Conservation (phyloP, 2,797 vertebrate species). For the Momotus momota region DNA sequence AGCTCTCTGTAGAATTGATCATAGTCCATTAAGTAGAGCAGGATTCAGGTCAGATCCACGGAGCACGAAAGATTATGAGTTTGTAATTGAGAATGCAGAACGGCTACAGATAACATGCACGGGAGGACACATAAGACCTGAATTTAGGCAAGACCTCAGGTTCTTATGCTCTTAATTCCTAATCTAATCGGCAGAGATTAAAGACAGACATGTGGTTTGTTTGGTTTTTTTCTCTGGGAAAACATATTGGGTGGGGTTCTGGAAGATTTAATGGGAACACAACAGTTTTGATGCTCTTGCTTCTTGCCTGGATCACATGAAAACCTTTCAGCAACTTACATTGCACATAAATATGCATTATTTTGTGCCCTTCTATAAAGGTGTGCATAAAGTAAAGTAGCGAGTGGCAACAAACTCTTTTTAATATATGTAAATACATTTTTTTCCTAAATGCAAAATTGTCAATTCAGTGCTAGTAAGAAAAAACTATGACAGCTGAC, state of each 20-base stretch:
- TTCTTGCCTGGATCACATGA: background rate
- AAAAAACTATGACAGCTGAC: background rate
- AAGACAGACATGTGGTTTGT: background rate
- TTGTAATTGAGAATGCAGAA: background rate
- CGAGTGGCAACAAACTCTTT: background rate
- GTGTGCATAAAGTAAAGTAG: background rate
- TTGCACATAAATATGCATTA: background rate
- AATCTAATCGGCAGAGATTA: background rate
- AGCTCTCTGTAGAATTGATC: background rate
- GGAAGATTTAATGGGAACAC: background rate
- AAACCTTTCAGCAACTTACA: background rate
- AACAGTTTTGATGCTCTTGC: background rate
- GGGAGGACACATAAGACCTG: background rate
- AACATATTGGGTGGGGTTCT: background rate
- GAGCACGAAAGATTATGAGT: background rate
- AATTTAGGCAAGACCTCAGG: background rate
- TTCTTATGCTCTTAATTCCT: background rate
- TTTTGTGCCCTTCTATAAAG: background rate
- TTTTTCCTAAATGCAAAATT: background rate
- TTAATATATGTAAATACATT: background rate
- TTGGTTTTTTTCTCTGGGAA: background rate
- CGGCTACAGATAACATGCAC: background rate
- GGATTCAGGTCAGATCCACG: background rate
- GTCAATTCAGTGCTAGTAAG: background rate
- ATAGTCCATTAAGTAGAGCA: background rate